Evolutionary conservation across 2,113 vertebrate species (phyloP).

Genomic region (Pongo abelii): DNA sequence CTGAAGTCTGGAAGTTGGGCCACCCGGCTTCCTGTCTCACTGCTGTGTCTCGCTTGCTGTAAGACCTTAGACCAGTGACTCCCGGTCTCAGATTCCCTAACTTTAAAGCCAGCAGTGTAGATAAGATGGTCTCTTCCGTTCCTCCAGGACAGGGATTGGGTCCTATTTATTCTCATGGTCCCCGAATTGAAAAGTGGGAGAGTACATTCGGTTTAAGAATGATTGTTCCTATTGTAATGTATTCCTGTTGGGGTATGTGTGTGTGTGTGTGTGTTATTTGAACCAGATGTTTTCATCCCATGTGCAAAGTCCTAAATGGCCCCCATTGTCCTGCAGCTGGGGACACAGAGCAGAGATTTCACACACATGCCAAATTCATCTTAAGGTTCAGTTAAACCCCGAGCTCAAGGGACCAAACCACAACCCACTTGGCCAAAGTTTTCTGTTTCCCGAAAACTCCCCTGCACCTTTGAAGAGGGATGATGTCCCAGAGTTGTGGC

Average conservation of each 20-base stretch:
- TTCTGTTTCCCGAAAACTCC: not conserved
- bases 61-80: not conserved
- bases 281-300: constrained; percentile 74
- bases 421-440: not conserved
- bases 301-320: constrained; percentile 70
- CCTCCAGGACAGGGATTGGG: not conserved
- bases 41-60: not conserved
- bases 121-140: not conserved
- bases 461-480: not conserved
- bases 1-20: not conserved
- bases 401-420: constrained; percentile 28
- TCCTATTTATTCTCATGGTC: not conserved
- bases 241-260: not conserved
- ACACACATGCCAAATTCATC: constrained; percentile 43
- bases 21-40: not conserved
- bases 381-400: constrained; percentile 45
- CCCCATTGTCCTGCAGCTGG: constrained; percentile 67
- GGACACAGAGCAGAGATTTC: constrained; percentile 46
- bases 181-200: not conserved
- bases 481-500: not conserved
- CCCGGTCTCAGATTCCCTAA: not conserved
- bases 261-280: constrained; percentile 18
- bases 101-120: not conserved
- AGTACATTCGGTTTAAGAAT: not conserved
- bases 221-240: not conserved